phyloP scores from a whole-genome alignment of 2,888 invertebrate species.

The Miltochrista miniata region DNA sequence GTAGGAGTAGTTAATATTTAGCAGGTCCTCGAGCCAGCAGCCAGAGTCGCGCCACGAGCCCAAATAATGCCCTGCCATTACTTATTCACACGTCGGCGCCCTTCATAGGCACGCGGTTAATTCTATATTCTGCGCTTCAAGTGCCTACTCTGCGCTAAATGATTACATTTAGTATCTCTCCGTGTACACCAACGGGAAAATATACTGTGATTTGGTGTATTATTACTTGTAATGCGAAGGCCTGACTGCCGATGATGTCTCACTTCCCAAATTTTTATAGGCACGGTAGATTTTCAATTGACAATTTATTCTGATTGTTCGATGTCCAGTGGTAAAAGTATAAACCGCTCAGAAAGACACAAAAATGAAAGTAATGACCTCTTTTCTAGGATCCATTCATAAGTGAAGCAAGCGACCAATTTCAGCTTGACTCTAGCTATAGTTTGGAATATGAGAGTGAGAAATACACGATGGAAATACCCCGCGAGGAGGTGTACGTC shows the following conservation, averaged over 20 bases:
- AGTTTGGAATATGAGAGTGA: too few relatives aligned
- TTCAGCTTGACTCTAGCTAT: too few relatives aligned
- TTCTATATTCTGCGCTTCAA: background rate
- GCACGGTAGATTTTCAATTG: too few relatives aligned
- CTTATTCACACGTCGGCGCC: background rate
- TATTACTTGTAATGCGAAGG: background rate
- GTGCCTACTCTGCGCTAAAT: background rate
- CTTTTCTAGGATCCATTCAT: too few relatives aligned
- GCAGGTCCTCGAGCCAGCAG: background rate
- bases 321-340: too few relatives aligned
- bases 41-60: background rate
- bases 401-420: too few relatives aligned
- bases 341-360: too few relatives aligned
- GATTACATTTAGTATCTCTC: conserved; percentile 1
- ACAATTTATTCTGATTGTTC: too few relatives aligned
- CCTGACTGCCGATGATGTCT: background rate
- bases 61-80: background rate
- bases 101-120: background rate
- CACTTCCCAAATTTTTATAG: too few relatives aligned
- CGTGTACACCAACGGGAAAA: background rate
- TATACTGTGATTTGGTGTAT: background rate
- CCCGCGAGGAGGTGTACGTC: background rate
- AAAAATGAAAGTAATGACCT: too few relatives aligned
- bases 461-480: background rate
- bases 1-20: background rate